Evolutionary conservation across 2,797 vertebrate genomes (phyloP).

Genomic region (Chrysocyon brachyurus): DNA sequence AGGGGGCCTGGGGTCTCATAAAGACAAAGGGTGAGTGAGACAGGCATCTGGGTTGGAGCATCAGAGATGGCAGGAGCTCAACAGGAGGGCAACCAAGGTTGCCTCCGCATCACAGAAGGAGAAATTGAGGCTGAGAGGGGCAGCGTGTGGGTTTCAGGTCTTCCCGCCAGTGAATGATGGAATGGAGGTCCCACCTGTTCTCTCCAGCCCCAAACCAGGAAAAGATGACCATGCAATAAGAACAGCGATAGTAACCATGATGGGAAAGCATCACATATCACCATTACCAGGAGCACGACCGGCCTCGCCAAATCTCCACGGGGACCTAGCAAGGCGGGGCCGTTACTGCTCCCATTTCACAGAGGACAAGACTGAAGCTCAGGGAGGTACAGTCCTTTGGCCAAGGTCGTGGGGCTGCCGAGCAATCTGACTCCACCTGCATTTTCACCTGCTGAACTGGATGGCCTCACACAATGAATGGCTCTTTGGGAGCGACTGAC

Average conservation of each 20-base stretch:
- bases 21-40: background rate
- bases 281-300: background rate
- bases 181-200: background rate
- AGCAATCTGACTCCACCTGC: background rate
- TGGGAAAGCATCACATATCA: accelerated
- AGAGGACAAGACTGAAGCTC: background rate
- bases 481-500: background rate
- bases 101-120: background rate
- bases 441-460: background rate
- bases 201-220: background rate
- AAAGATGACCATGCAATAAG: background rate
- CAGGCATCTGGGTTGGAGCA: accelerated
- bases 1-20: background rate
- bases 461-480: accelerated
- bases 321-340: background rate
- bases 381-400: background rate
- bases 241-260: background rate
- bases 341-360: background rate
- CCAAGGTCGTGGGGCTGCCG: background rate
- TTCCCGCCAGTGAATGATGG: background rate
- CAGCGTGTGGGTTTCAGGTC: background rate
- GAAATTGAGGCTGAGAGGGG: background rate
- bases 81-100: background rate
- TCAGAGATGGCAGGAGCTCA: background rate
- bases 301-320: background rate